Base-by-base conservation (phyloP, 2,888 invertebrate genomes). In the Blastobasis lacticolella region DNA sequence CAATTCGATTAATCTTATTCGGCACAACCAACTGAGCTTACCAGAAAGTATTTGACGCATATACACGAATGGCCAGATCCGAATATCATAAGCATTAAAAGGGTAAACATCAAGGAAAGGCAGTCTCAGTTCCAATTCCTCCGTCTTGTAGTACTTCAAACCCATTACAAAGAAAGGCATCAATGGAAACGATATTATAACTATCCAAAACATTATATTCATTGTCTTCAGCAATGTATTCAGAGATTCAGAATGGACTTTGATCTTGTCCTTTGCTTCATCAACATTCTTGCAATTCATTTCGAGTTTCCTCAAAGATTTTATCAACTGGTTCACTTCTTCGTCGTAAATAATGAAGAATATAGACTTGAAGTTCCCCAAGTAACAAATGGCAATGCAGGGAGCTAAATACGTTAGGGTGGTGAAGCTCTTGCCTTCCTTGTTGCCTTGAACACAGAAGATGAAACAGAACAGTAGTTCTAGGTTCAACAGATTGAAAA, bases 71-170 rank as follows among this genome's bases (percentile, higher is more conserved):
- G 81, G 82, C 71, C 73, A 83, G 47, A 69, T 64, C 43, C 55
- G 69, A 0, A 72, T 54, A 44, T 74, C 66, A 40, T 64, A 70
- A 6, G 71, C 54, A 59, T 82, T 67, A 49, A 84, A 80, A 0
- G 82, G 83, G 66, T 81, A 84, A n/a, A 67, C 45, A 23, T 74
- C 60, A 0, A 71, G 52, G 53, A 79, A 77, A 0, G 81, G 82
- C 10, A 81, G 49, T 10, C 69, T 43, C 23, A 75, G 55, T 5
- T 73, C 66, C 0, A 78, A 6, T 46, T 73, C 61, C 1, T 66
- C 63, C 0, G 68, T 71, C 10, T 63, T 62, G 7, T 55, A 58
- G 62, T 79, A 84, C 6, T 70, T 73, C 1, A 71, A 23, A 2
- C 51, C 53, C 37, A 72, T 73, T 8, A 78, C 38, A 37, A 69